Evolutionary conservation across 2,888 invertebrate genomes (phyloP), one percentile per base, ranked within the genome.

Genomic region (Pollenia griseotomentosa): DNA sequence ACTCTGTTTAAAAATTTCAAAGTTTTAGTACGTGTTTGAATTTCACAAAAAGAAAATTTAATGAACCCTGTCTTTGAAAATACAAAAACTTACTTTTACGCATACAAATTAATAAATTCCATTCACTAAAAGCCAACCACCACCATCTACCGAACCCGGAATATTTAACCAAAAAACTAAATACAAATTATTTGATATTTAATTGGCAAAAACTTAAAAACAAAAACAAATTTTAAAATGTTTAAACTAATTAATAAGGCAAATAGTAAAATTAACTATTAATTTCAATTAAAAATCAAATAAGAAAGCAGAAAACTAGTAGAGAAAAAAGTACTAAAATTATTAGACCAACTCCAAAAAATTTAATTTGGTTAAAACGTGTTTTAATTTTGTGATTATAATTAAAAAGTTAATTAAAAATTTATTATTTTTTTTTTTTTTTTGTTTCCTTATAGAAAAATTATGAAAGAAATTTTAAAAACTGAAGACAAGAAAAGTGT

Each of bases 81-180:
- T 8, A 33, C 4, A 44, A 6, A 19, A 65, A 86, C 57, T 40
- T 82, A 88, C 90, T 91, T 91, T 91, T 90, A 88, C 88, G 89
- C 89, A 90, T 89, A 91, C 80, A 77, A 88, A 84, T 81, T 87
- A 65, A 71, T 61, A 51, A 70, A 77, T 79, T 66, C 74, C 65
- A 88, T 66, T 74, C 66, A 74, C 51, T 65, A 48, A 57, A 66
- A 53, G 11, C 8, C 23, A 9, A 16, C 14, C 6, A 42, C 16
- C 12, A 40, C 1, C 33, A 8, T 57, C 46, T 40, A 42, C 23
- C 63, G 57, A 79, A 79, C 61, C 65, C 53, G 66, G 66, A 66
- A 61, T 79, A 33, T 78, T 78, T 33, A 55, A 71, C 48, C 57
- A 70, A 77, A 74, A 46, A 63, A 33, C 6, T 33, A n/a, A 16